Base-by-base conservation (phyloP, 2,113 vertebrate species). In the Mellivora capensis region DNA sequence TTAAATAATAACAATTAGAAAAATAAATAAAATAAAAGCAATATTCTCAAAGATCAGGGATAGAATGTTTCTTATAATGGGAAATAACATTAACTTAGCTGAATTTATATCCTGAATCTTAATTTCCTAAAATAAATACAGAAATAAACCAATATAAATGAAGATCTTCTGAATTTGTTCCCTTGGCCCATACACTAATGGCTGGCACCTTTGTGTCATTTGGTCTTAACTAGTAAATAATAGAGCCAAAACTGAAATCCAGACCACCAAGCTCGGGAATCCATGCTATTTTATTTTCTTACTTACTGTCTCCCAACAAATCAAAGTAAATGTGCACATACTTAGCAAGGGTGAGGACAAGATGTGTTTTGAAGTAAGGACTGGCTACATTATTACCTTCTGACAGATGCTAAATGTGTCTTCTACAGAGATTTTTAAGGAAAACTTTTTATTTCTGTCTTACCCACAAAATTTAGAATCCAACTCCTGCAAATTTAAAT, bases 51-150 rank as follows among this genome's bases (percentile, higher is more conserved):
- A 61, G 42, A 92, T 87, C 15, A 18, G 42, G 31, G 39, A 52
- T 20, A 76, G 29, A 83, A 71, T 54, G 25, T 9, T 86, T 87
- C 52, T 69, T 62, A 71, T 31, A 83, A 77, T 10, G 59, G 15
- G 52, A 77, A 94, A 69, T 47, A 90, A 93, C 15, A 91, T 64
- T 91, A 93, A 74, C 23, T 88, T 61, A 39, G 27, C 31, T 96
- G 21, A 86, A 85, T 59, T 91, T 71, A 12, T 52, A 87, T 39
- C 4, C 61, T 31, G 34, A 84, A 86, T 85, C 14, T 61, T 39
- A 95, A 95, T 49, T 74, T 83, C 47, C 80, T 96, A 37, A 93
- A 42, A 54, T 69, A 90, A 88, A 77, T 52, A 76, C 6, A 97
- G 87, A 94, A 92, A 94, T 74, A 69, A 82, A 86, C 5, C 77